A percentile compares a stretch with the other conserved stretches of the same genome.
Evolutionary conservation across 2,113 vertebrate species (phyloP).

Genomic region (Scolopax mira): DNA sequence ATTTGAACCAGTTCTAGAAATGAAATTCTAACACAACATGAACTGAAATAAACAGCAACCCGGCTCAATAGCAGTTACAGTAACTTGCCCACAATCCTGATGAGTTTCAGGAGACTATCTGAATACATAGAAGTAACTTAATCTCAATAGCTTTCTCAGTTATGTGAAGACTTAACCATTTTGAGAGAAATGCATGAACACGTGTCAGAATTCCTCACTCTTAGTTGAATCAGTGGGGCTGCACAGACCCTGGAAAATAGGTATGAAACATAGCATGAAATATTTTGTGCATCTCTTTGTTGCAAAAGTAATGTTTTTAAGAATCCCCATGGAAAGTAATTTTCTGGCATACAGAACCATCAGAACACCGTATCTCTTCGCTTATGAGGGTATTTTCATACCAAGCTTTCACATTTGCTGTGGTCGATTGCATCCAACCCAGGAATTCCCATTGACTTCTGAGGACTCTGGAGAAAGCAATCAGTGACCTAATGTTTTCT

Average conservation of each 20-base stretch:
- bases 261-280: neutral
- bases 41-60: neutral
- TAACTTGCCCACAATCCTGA: neutral
- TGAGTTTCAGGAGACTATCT: neutral
- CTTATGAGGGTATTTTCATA: neutral
- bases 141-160: neutral
- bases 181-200: neutral
- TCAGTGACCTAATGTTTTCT: neutral
- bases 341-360: neutral
- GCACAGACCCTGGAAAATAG: neutral
- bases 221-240: neutral
- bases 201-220: neutral
- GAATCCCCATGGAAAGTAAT: neutral
- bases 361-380: neutral
- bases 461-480: neutral
- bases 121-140: neutral
- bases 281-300: neutral
- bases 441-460: neutral
- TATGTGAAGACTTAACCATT: neutral
- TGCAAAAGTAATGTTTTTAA: neutral
- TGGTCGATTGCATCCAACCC: neutral
- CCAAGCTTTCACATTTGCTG: neutral
- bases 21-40: neutral
- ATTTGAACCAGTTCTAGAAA: neutral
- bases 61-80: neutral